phyloP scores from a whole-genome alignment of 2,113 vertebrate species.

The Natator depressus region DNA sequence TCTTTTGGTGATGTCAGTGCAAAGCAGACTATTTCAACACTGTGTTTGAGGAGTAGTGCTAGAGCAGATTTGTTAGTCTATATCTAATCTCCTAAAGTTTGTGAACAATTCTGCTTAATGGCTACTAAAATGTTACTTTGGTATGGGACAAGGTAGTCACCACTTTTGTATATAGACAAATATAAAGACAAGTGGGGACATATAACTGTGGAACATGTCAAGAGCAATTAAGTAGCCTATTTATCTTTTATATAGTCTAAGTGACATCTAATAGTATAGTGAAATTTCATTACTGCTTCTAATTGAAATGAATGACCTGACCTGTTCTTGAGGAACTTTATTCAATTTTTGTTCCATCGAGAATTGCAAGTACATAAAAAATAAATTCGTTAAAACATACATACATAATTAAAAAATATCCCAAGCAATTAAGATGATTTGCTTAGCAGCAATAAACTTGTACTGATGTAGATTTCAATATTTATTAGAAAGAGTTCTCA shows the following conservation, averaged over 20 bases:
- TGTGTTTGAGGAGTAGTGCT: neutral
- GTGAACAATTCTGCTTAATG: neutral
- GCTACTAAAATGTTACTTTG: conserved; percentile 19
- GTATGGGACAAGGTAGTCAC: neutral
- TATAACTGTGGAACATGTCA: conserved; percentile 47
- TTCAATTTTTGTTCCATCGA: conserved; percentile 49
- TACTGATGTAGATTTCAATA: neutral
- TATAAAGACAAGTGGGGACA: conserved; percentile 49
- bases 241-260: conserved; percentile 72
- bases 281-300: conserved; percentile 77
- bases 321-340: conserved; percentile 57
- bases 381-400: conserved; percentile 14
- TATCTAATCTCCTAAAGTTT: neutral
- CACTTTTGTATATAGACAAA: conserved; percentile 6
- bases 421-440: conserved; percentile 24
- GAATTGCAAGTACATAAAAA: conserved; percentile 60
- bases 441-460: conserved; percentile 16
- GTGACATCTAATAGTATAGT: conserved; percentile 79
- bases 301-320: conserved; percentile 76
- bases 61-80: neutral
- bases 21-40: neutral
- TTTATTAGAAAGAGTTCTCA: conserved; percentile 1
- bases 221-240: conserved; percentile 63
- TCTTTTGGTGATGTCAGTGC: neutral
- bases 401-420: conserved; percentile 3